Evolutionary conservation across 2,113 vertebrate genomes (phyloP), one percentile per base, ranked within the genome.

Genomic region (Grammatotria lemairii): DNA sequence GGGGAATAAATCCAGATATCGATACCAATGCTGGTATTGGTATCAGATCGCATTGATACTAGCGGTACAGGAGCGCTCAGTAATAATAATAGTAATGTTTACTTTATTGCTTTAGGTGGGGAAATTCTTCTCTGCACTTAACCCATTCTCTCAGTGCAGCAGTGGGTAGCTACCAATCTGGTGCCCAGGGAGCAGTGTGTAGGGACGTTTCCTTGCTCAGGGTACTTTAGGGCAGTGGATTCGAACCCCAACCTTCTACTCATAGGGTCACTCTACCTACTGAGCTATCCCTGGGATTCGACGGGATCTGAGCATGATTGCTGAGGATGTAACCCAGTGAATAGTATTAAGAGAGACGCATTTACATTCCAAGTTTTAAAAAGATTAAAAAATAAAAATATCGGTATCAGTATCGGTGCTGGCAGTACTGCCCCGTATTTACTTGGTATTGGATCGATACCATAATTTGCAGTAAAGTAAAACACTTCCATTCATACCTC

Each of bases 351-450:
- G 58, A 63, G 31, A 1, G 58, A n/a, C 58, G n/a, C 31, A n/a
- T 63, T 63, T 63, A 35, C 58, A 63, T 63, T 35, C 31, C 17
- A 63, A 19, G 28, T 63, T 33, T 33, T 8, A 35, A 63, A 63
- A 60, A 33, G 28, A 60, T 31, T 31, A 60, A 33, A 33, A 63
- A 63, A n/a, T n/a, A 63, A 63, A 63, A 63, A 63, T 35, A 63
- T 35, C 3, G 4, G 28, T 63, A 33, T 19, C 58, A 33, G 58
- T 35, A 63, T 63, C 17, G 0, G 58, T 63, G 31, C 31, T 63
- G 31, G 9, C 31, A n/a, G 31, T 35, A 35, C 31, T 63, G 6
- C 31, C 58, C 31, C 4, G 1, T 63, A 63, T 63, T 63, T 63
- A 63, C 28, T 63, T 63, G 58, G 58, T 63, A 35, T 35, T 33